Conservation (phyloP, 2,797 vertebrate genomes). For the Chiloscyllium punctatum region DNA sequence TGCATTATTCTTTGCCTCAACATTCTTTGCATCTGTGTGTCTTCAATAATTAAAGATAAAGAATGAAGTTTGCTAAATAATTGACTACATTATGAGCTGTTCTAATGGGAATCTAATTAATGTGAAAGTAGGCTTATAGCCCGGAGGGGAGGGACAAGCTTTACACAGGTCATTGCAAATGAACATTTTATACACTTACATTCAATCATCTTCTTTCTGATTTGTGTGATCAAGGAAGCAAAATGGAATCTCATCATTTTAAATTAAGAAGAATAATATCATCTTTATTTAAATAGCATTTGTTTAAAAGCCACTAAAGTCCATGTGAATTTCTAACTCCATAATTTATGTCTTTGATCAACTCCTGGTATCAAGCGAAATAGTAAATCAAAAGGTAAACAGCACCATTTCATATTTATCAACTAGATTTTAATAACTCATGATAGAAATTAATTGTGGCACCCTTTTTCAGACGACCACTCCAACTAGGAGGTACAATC, state of each 20-base stretch:
- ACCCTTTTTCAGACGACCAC: not conserved
- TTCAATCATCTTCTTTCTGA: slow-evolving; percentile 34
- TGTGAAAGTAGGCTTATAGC: slow-evolving; percentile 31
- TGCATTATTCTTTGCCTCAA: slow-evolving; percentile 35
- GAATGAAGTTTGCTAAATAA: slow-evolving; percentile 39
- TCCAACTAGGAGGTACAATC: not conserved
- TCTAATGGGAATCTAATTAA: slow-evolving; percentile 39
- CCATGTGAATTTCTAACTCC: slow-evolving; percentile 1
- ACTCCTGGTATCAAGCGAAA: not conserved
- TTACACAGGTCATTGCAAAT: slow-evolving; percentile 36
- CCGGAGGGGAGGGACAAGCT: slow-evolving; percentile 24
- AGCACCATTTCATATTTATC: not conserved
- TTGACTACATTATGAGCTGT: slow-evolving; percentile 34
- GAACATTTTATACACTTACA: slow-evolving; percentile 8
- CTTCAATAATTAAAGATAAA: slow-evolving; percentile 39
- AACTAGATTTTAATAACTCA: not conserved
- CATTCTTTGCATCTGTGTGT: slow-evolving; percentile 31
- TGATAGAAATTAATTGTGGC: slow-evolving; percentile 11
- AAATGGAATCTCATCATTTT: slow-evolving; percentile 34
- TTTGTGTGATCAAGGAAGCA: not conserved
- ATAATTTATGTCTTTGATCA: not conserved
- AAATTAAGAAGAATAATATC: slow-evolving; percentile 35
- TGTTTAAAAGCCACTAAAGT: not conserved
- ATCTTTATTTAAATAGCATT: slow-evolving; percentile 13
- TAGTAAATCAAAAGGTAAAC: slow-evolving; percentile 14